phyloP scores from a whole-genome alignment of 2,113 vertebrate species.

The Hippopotamus amphibius region DNA sequence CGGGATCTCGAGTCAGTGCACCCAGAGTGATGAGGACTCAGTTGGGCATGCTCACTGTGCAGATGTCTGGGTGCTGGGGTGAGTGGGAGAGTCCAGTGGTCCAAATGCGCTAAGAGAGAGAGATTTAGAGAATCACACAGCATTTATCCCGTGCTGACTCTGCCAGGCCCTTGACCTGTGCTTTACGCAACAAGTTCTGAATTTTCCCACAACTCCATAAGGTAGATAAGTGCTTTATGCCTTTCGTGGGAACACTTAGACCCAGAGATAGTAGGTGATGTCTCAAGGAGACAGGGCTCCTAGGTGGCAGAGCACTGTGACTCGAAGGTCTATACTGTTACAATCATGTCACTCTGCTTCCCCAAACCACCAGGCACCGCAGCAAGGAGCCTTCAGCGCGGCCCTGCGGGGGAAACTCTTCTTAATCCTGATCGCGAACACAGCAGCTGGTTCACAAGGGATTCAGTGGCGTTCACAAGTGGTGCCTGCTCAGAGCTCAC shows the following conservation, averaged over 20 bases:
- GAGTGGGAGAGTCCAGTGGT: background rate
- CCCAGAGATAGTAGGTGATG: background rate
- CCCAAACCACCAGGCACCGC: background rate
- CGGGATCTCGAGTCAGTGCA: fast-evolving
- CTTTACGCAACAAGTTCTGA: background rate
- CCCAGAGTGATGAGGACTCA: background rate
- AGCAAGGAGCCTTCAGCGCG: background rate
- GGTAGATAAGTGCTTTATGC: background rate
- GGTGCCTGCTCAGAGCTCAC: background rate
- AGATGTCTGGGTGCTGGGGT: background rate
- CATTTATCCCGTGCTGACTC: background rate
- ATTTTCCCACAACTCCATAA: background rate
- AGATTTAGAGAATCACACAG: background rate
- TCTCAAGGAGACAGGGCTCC: background rate
- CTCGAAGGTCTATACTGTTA: background rate
- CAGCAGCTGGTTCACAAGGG: background rate
- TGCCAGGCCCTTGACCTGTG: background rate
- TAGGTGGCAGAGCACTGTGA: background rate
- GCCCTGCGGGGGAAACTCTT: background rate
- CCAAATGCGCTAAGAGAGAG: background rate
- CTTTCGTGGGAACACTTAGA: background rate
- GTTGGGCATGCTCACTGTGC: background rate
- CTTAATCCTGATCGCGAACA: background rate
- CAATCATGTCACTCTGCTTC: background rate
- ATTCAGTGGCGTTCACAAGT: background rate